Base-by-base conservation (phyloP, 2,113 vertebrate species). In the Argyrosomus japonicus region DNA sequence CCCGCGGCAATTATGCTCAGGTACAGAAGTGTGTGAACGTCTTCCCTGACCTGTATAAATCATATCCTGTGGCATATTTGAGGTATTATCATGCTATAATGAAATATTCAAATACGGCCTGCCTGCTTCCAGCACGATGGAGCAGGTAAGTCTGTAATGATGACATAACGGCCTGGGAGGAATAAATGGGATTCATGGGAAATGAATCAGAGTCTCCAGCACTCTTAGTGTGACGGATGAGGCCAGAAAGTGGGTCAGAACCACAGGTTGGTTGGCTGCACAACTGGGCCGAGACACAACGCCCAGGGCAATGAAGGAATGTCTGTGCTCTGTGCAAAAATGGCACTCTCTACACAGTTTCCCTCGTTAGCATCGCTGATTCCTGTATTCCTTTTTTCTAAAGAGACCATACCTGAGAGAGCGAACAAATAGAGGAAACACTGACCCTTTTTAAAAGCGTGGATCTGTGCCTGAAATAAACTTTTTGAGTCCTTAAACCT, bases 171-270 rank as follows among this genome's bases (percentile, higher is more conserved):
- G 89, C 80, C 87, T 54, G 58, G 48, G 74, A 85, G 90, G 76
- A 91, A 85, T 76, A 87, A 93, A 91, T 90, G 90, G 89, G 83
- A 91, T 91, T 90, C 76, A 50, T 64, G 56, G 86, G 72, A 84
- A 92, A 92, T 84, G 74, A 88, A 93, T 86, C 75, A 65, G 88
- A 82, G 87, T 86, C 80, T 80, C 56, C 51, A 3, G 54, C 82
- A 81, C 62, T 80, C 68, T 87, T 62, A 32, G 80, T 63, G 77
- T 92, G 92, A 93, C 77, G 45, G 82, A 93, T 92, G 88, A 88
- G 87, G 81, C 79, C 81, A 53, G 77, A 83, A 94, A 92, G 91
- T 94, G 90, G 92, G 91, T 91, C 91, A 93, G 79, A 90, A 90
- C 88, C 87, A 77, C 90, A 79, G 90, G 89, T 88, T 82, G 90